phyloP scores from a whole-genome alignment of 2,797 vertebrate genomes.

The Chaunax sp. region DNA sequence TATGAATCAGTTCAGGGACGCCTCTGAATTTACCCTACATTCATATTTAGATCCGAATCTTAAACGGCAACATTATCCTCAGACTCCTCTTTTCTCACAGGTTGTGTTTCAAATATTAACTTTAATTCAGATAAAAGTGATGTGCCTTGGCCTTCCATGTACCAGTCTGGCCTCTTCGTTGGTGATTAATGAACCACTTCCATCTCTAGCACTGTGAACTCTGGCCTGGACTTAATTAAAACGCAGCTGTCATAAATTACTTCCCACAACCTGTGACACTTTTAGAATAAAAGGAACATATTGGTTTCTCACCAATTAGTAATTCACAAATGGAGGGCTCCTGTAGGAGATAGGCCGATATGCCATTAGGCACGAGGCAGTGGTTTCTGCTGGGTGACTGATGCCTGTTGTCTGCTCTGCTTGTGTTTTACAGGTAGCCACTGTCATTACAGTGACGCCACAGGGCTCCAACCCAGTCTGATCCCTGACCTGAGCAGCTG shows the following conservation, averaged over 20 bases:
- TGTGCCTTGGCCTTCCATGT: constrained; percentile 62
- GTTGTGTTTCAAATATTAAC: constrained; percentile 47
- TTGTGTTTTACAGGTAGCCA: constrained; percentile 75
- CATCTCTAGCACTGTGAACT: constrained; percentile 68
- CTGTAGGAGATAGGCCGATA: constrained; percentile 9
- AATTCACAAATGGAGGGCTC: constrained; percentile 53
- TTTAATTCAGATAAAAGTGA: constrained; percentile 66
- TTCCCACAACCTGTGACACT: constrained; percentile 65
- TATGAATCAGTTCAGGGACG: neutral
- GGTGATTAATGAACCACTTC: constrained; percentile 80
- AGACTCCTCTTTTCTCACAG: neutral
- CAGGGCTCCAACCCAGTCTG: constrained; percentile 43
- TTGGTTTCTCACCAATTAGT: constrained; percentile 69
- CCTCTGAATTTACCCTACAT: neutral
- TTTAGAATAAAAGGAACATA: constrained; percentile 66
- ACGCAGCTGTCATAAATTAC: constrained; percentile 77
- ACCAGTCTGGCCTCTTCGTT: constrained; percentile 37
- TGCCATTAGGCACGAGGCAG: neutral
- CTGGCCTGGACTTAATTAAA: constrained; percentile 81
- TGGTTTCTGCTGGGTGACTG: constrained; percentile 46
- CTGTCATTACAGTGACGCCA: constrained; percentile 54
- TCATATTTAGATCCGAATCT: constrained; percentile 5
- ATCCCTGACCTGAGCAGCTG: constrained; percentile 67
- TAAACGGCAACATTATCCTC: constrained; percentile 4
- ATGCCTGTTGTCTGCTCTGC: constrained; percentile 60